Base-by-base conservation (phyloP, 2,797 vertebrate species). In the Macroramphosus scolopax region DNA sequence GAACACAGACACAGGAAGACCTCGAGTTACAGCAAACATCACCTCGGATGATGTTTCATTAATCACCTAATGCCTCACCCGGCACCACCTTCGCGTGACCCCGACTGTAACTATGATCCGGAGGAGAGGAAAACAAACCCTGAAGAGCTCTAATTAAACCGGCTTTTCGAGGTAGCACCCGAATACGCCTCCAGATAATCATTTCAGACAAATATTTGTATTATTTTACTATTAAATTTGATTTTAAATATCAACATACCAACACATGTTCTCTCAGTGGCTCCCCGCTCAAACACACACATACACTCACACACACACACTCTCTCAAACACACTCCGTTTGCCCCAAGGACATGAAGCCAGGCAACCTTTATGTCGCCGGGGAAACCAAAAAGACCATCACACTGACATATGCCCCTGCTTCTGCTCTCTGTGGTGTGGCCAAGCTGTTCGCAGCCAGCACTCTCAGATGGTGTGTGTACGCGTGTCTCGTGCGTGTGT, bases 341-440 rank as follows among this genome's bases (percentile, higher is more conserved):
- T 84, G 78, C 84, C 87, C 85, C 70, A 81, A 84, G 85, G 85
- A 89, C 84, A 85, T 49, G 69, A 81, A 86, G 80, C 80, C 80
- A 85, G 81, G 84, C 83, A 86, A 87, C 82, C 84, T 87, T 87
- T 84, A 80, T 83, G 82, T 89, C 78, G 80, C 80, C 47, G 73
- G 79, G 82, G 83, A 86, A 83, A 88, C 82, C 81, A 87, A 84
- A 87, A 87, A 85, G 83, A 87, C 84, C 85, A 88, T 84, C 84
- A 80, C 71, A 77, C 69, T 86, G 87, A 87, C 87, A 89, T 88
- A 88, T 88, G 86, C 86, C 85, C 84, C 85, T 72, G 75, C 84
- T 85, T 86, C 82, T 89, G 87, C 79, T 85, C 85, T 87, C 82
- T 83, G 83, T 83, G 78, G 81, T 82, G 77, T 77, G 83, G 84